Percentiles rank a stretch among this genome's conserved stretches.
These are phyloP conservation scores for Prosapia bicincta DNA, from an alignment of 2,888 invertebrate genomes.

Conservation along the genomic window DNA sequence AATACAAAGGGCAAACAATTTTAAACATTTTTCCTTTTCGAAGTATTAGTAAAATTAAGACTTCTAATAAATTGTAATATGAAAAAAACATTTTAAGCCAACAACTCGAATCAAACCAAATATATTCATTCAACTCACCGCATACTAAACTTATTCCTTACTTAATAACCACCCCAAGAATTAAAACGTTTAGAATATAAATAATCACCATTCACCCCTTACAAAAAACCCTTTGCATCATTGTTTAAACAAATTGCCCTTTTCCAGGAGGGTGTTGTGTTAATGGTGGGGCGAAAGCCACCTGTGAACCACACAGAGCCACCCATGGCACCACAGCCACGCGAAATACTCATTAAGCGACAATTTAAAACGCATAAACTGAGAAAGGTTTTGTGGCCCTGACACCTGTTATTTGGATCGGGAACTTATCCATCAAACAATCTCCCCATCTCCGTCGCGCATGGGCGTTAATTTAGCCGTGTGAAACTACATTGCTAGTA, in stretches of 20 bases:
- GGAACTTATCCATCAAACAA: not conserved
- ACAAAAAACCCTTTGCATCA: not conserved
- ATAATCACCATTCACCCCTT: too few relatives aligned
- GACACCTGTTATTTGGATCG: slow-evolving; percentile 2
- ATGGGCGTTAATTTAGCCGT: not conserved
- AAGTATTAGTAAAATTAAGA: too few relatives aligned
- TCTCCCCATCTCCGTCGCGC: not conserved
- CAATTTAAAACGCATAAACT: not conserved
- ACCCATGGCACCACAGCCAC: not conserved
- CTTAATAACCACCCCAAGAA: too few relatives aligned
- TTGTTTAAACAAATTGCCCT: not conserved
- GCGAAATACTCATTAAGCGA: not conserved
- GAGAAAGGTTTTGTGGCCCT: not conserved
- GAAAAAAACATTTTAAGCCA: too few relatives aligned
- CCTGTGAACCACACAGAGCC: not conserved
- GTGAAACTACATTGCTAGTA: not conserved
- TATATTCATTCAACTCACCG: too few relatives aligned
- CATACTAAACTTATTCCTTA: too few relatives aligned
- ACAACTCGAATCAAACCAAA: too few relatives aligned
- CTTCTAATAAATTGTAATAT: too few relatives aligned
- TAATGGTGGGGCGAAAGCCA: not conserved
- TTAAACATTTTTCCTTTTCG: too few relatives aligned
- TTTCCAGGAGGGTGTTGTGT: not conserved
- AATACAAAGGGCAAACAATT: too few relatives aligned
- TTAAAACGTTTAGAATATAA: too few relatives aligned